Percentiles rank a stretch among this genome's conserved stretches.
Evolutionary conservation across 2,888 invertebrate genomes (phyloP).

Genomic region (Ischnura elegans): DNA sequence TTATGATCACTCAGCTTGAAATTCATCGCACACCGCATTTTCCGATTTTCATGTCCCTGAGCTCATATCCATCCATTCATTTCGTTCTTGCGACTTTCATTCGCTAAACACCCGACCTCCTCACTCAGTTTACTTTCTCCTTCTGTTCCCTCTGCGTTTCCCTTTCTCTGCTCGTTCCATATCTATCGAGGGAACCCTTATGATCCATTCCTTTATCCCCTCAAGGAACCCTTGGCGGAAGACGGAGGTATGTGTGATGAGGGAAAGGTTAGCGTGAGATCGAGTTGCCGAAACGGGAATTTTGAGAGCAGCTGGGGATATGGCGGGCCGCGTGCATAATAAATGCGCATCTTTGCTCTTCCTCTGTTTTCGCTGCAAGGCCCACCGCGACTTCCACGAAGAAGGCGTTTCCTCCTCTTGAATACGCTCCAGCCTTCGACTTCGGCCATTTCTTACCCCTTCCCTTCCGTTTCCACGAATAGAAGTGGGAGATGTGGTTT

Average conservation of each 20-base stretch:
- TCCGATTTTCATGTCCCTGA: no score
- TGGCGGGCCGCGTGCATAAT: neutral
- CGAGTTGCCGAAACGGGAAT: neutral
- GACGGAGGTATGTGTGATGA: neutral
- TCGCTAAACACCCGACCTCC: no score
- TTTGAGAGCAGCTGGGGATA: neutral
- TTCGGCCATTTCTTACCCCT: neutral
- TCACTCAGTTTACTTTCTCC: neutral
- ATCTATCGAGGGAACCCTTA: conserved; percentile 46
- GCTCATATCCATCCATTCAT: no score
- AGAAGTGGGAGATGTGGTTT: neutral
- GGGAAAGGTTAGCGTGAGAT: neutral
- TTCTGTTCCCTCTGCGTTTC: neutral
- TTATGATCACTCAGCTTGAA: no score
- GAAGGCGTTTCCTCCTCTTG: neutral
- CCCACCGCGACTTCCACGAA: neutral
- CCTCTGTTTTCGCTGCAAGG: neutral
- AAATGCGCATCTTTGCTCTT: neutral
- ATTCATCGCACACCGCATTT: no score
- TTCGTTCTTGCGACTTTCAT: no score
- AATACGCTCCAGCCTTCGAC: neutral
- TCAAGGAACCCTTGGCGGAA: neutral
- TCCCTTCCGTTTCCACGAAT: neutral
- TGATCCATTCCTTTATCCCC: neutral
- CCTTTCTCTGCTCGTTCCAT: conserved; percentile 32